Percentiles rank a stretch among this genome's conserved stretches.
phyloP scores from a whole-genome alignment of 1,140 invertebrate species.

The Cydia strobilella region DNA sequence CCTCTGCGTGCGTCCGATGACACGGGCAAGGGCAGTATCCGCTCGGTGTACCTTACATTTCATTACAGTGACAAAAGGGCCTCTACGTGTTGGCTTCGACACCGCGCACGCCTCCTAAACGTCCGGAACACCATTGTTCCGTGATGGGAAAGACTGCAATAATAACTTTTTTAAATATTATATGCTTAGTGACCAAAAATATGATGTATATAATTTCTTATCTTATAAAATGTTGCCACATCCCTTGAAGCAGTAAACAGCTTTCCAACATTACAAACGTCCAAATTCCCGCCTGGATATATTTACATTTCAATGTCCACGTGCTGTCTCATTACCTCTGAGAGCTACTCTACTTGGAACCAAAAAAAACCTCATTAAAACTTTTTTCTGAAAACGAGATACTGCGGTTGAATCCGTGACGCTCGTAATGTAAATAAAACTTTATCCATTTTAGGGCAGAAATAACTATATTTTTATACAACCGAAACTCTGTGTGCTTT shows the following conservation, averaged over 20 bases:
- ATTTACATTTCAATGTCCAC: constrained; percentile 28
- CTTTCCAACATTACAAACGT: not conserved
- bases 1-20: too few species aligned
- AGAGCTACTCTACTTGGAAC: constrained; percentile 7
- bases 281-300: constrained; percentile 8
- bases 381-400: constrained; percentile 37
- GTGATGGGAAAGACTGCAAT: too few species aligned
- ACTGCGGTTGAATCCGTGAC: constrained; percentile 34
- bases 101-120: too few species aligned
- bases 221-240: not conserved
- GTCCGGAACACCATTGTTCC: too few species aligned
- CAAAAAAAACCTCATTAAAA: constrained; percentile 45
- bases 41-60: too few species aligned
- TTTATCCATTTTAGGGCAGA: constrained; percentile 43
- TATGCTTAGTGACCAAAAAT: too few species aligned
- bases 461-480: constrained; percentile 37
- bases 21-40: too few species aligned
- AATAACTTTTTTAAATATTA: too few species aligned
- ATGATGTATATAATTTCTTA: too few species aligned
- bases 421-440: constrained; percentile 45
- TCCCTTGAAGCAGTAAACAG: not conserved
- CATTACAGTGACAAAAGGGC: too few species aligned
- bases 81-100: too few species aligned
- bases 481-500: constrained; percentile 6
- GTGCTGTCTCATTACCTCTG: constrained; percentile 27